Conservation (phyloP, 2,888 invertebrate genomes). For the Callyntrura sp. region DNA sequence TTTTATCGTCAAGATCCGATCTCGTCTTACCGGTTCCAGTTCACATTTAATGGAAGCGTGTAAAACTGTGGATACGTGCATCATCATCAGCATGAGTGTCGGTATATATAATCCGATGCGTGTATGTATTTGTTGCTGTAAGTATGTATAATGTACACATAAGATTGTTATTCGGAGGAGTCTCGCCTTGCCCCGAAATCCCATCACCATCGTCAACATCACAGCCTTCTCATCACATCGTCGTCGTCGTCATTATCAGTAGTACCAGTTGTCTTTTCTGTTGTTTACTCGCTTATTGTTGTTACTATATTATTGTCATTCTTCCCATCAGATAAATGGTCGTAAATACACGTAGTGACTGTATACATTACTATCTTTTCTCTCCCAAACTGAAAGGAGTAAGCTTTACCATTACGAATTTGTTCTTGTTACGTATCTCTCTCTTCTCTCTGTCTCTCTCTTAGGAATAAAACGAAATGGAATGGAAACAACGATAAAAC, state of each 20-base stretch:
- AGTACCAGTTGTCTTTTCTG: conserved; percentile 51
- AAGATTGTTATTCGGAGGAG: conserved; percentile 41
- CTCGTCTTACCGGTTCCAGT: conserved; percentile 84
- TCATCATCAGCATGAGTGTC: not conserved
- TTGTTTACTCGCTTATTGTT: conserved; percentile 52
- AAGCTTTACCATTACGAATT: conserved; percentile 52
- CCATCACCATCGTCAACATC: conserved; percentile 53
- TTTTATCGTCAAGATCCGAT: conserved; percentile 82
- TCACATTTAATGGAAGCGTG: conserved; percentile 50
- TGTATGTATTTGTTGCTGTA: not conserved
- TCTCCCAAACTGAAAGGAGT: conserved; percentile 28
- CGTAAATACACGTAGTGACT: conserved; percentile 29
- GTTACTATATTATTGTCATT: conserved; percentile 60
- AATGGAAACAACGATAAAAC: conserved; percentile 39
- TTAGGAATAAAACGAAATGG: conserved; percentile 22
- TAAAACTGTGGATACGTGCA: not conserved
- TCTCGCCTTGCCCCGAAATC: conserved; percentile 79
- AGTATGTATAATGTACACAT: too few species aligned
- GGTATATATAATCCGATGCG: not conserved
- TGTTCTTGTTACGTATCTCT: conserved; percentile 42
- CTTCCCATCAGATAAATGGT: conserved; percentile 63
- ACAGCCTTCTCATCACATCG: not conserved
- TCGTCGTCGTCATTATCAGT: conserved; percentile 53
- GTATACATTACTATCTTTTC: conserved; percentile 32
- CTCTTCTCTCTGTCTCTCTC: conserved; percentile 10